These are phyloP conservation scores for Sabatieria punctata DNA, from an alignment of 2,888 invertebrate species.

Conservation along the genomic window DNA sequence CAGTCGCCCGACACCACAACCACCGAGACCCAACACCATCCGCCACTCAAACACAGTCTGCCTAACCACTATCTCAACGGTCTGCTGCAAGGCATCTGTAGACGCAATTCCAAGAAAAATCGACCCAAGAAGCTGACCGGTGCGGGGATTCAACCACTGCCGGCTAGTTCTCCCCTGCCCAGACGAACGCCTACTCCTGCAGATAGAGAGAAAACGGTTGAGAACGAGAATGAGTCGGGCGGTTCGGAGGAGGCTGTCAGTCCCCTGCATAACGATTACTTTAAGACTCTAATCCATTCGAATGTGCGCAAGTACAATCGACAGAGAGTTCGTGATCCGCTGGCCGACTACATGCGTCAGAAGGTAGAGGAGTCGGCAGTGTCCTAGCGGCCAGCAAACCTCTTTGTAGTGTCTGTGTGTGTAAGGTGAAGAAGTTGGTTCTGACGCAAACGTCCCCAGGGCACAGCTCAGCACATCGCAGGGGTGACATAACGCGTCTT, in stretches of 20 bases:
- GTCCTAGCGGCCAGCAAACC: too few species aligned
- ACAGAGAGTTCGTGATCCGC: neutral
- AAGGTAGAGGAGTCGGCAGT: too few species aligned
- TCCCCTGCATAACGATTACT: conserved; percentile 1
- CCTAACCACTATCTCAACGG: neutral
- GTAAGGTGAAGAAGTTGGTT: too few species aligned
- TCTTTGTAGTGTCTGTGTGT: too few species aligned
- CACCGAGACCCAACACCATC: neutral
- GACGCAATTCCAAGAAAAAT: neutral
- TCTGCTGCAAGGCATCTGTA: neutral
- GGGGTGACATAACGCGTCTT: too few species aligned
- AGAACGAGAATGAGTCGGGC: neutral
- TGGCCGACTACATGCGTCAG: neutral
- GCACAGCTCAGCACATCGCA: too few species aligned
- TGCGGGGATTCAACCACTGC: too few species aligned
- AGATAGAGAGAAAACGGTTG: neutral
- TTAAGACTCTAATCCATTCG: neutral
- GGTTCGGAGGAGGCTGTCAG: neutral
- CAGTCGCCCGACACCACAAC: neutral
- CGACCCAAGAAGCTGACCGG: neutral
- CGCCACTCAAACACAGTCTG: neutral
- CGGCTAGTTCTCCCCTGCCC: neutral
- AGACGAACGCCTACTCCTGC: neutral
- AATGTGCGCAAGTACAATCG: neutral
- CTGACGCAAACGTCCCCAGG: too few species aligned